Evolutionary conservation across 2,797 vertebrate species (phyloP).

Genomic region (Peromyscus eremicus): DNA sequence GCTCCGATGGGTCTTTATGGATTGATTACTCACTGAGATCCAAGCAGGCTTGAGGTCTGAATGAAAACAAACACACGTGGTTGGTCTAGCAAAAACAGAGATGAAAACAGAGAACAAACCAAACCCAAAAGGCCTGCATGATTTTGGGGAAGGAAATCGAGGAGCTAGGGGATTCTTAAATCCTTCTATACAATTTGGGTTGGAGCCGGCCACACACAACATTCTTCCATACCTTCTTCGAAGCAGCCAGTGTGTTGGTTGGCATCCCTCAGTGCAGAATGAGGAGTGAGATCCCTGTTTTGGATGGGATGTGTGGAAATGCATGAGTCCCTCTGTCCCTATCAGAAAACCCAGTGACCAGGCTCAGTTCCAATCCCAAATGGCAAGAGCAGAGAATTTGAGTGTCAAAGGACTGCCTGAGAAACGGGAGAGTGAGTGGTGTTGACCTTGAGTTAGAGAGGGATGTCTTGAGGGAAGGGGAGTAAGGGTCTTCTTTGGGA

Average conservation of each 20-base stretch:
- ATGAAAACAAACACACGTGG: constrained; percentile 32
- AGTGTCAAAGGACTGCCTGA: background rate
- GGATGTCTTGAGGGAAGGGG: background rate
- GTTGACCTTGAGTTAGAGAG: constrained; percentile 52
- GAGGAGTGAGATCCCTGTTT: background rate
- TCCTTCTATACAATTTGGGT: background rate
- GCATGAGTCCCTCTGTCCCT: background rate
- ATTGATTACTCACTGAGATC: background rate
- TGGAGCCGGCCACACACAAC: background rate
- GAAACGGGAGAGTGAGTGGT: constrained; percentile 38
- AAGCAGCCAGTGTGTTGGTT: background rate
- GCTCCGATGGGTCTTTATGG: background rate
- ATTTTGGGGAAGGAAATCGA: background rate
- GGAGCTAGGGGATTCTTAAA: background rate
- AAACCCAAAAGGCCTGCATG: rapidly evolving
- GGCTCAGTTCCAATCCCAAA: constrained; percentile 17
- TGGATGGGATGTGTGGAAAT: constrained; percentile 28
- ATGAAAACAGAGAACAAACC: background rate
- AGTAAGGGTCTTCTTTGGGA: constrained; percentile 48
- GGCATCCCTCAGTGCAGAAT: background rate
- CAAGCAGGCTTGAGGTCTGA: background rate
- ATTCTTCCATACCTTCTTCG: background rate
- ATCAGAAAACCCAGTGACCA: constrained; percentile 24
- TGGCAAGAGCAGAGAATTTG: constrained; percentile 46
- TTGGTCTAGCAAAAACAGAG: constrained; percentile 29